Evolutionary conservation across 2,888 invertebrate species (phyloP).

Genomic region (Octonoba sinensis): DNA sequence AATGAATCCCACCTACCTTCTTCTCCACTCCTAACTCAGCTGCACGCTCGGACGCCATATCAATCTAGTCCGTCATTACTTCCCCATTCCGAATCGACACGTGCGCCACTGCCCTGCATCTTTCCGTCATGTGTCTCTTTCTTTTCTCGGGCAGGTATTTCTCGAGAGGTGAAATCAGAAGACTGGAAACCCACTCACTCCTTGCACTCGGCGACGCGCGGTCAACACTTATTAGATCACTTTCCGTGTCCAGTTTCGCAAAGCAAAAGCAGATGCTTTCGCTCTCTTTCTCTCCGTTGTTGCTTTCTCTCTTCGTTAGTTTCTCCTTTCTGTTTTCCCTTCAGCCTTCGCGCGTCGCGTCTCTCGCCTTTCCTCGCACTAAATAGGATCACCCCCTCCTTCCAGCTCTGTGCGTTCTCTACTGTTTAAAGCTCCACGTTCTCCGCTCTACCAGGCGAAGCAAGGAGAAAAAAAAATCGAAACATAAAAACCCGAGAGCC

Average conservation of each 20-base stretch:
- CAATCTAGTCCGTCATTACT: constrained; percentile 33
- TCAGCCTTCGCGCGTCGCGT: constrained; percentile 11
- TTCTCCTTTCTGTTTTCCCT: constrained; percentile 12
- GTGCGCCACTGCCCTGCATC: constrained; percentile 22
- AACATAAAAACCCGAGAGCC: constrained; percentile 8
- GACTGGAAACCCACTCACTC: constrained; percentile 11
- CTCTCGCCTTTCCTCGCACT: constrained; percentile 1
- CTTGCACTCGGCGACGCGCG: neutral
- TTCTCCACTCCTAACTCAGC: constrained; percentile 49
- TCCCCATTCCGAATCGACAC: constrained; percentile 46
- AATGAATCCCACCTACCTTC: constrained; percentile 34
- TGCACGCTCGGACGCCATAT: constrained; percentile 45
- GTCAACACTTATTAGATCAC: too few relatives aligned
- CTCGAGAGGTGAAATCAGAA: neutral
- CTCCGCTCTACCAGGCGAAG: constrained; percentile 19
- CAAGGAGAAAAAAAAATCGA: constrained; percentile 27
- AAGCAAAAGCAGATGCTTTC: neutral
- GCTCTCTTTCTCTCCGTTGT: constrained; percentile 25
- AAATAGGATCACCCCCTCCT: constrained; percentile 48
- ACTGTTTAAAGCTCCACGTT: constrained; percentile 20
- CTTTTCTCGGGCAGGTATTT: neutral
- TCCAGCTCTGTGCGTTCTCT: constrained; percentile 51
- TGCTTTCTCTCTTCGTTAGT: constrained; percentile 11
- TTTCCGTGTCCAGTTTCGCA: too few relatives aligned
- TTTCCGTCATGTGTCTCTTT: constrained; percentile 9